phyloP scores from a whole-genome alignment of 2,797 vertebrate genomes.

The Gallinago solitaria region DNA sequence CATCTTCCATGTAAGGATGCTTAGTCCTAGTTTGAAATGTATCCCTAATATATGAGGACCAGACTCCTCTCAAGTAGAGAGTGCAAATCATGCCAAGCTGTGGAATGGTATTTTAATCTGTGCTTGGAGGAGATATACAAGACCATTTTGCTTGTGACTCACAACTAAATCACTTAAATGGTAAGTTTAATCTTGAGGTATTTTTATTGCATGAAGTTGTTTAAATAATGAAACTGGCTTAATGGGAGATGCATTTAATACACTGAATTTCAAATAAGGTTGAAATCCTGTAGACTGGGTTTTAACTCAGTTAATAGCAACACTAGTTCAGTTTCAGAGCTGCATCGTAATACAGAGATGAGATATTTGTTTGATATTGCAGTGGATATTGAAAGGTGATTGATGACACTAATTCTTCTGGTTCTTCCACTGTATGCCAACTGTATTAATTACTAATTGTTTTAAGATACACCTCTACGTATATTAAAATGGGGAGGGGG shows the following conservation, averaged over 20 bases:
- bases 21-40: not conserved
- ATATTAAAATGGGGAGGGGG: not conserved
- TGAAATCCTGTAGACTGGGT: not conserved
- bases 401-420: not conserved
- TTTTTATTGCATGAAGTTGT: slow-evolving; percentile 26
- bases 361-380: not conserved
- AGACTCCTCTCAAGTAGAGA: not conserved
- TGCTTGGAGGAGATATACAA: not conserved
- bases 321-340: not conserved
- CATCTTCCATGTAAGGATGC: not conserved
- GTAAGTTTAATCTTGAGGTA: slow-evolving; percentile 30
- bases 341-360: not conserved
- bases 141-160: slow-evolving; percentile 18
- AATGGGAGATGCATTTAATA: slow-evolving; percentile 27
- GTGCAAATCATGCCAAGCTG: not conserved
- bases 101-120: not conserved
- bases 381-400: slow-evolving; percentile 1
- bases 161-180: slow-evolving; percentile 32
- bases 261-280: slow-evolving; percentile 47
- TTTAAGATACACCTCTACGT: not conserved
- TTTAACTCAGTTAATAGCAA: slow-evolving; percentile 39
- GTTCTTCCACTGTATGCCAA: not conserved
- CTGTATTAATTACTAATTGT: slow-evolving; percentile 7
- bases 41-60: not conserved
- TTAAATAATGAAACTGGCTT: slow-evolving; percentile 54